Base-by-base conservation (phyloP, 2,888 invertebrate genomes). In the Gari tellinella region DNA sequence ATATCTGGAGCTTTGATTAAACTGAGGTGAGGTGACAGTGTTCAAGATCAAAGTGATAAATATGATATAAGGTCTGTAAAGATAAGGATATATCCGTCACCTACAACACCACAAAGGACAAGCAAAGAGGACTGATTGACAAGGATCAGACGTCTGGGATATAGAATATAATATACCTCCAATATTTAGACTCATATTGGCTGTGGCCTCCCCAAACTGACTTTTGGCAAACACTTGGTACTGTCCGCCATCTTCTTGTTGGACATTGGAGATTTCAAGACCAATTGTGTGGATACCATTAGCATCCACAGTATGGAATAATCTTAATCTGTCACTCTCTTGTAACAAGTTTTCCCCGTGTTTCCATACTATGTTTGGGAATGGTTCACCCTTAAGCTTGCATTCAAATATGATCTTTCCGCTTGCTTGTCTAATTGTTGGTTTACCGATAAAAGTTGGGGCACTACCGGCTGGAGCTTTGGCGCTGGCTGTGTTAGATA, bases 391-490 rank as follows among this genome's bases (percentile, higher is more conserved):
- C 7, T 86, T 83, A 25, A 90, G 83, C 64, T 82, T 83, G 65
- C 90, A 90, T 77, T 91, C 90, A 74, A 90, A 87, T 8, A 98
- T 95, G 83, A 99, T 94, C 80, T 97, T 93, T 31, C 86, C 83
- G 83, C 97, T 98, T 96, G 90, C 97, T 92, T 99, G 99, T 94
- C 98, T 97, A 93, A 99, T 99, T 93, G 96, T 95, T 81, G 99
- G 99, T 93, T 99, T 99, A 94, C 97, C 97, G 80, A 97, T 97
- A 93, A 99, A 99, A 89, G 97, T 95, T 76, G 99, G 99, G 53
- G 86, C 83, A 31, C 31, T 31, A 31, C 31, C 31, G 31, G 31
- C 31, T 31, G 31, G 31, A 31, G 31, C 10, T 31, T 31, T 31
- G 31, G 31, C 31, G 31, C 31, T 10, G 4, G 31, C 10, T 31